Evolutionary conservation across 1,140 invertebrate genomes (phyloP).

Genomic region (Sipha flava): DNA sequence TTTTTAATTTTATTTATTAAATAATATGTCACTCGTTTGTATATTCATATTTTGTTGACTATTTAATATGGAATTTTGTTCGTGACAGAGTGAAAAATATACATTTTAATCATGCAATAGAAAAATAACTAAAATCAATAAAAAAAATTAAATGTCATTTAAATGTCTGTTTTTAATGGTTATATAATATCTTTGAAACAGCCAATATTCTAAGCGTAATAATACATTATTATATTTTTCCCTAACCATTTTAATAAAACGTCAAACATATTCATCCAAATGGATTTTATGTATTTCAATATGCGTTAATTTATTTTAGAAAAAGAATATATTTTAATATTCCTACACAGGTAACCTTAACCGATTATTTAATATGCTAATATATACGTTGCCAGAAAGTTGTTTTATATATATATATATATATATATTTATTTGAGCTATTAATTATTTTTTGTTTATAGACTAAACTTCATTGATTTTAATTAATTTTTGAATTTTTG

Average conservation of each 20-base stretch:
- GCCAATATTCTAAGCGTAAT: neutral
- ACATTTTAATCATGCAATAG: neutral
- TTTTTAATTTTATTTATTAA: neutral
- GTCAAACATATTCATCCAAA: neutral
- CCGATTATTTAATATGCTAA: neutral
- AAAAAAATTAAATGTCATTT: neutral
- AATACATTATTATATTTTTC: neutral
- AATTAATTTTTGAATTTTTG: no score
- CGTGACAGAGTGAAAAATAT: neutral
- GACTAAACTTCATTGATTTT: neutral
- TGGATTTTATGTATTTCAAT: neutral
- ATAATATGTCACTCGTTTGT: neutral
- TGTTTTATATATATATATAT: neutral
- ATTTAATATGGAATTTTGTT: no score
- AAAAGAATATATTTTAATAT: neutral
- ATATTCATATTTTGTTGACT: no score
- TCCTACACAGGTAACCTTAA: neutral
- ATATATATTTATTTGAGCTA: neutral
- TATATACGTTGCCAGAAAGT: neutral
- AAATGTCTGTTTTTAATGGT: neutral
- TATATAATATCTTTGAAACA: neutral
- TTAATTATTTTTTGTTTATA: neutral
- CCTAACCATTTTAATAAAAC: neutral
- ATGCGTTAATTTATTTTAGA: neutral
- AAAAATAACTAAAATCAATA: neutral